These are phyloP conservation scores for Silurus asotus DNA, from an alignment of 2,113 vertebrate genomes.

Conservation along the genomic window DNA sequence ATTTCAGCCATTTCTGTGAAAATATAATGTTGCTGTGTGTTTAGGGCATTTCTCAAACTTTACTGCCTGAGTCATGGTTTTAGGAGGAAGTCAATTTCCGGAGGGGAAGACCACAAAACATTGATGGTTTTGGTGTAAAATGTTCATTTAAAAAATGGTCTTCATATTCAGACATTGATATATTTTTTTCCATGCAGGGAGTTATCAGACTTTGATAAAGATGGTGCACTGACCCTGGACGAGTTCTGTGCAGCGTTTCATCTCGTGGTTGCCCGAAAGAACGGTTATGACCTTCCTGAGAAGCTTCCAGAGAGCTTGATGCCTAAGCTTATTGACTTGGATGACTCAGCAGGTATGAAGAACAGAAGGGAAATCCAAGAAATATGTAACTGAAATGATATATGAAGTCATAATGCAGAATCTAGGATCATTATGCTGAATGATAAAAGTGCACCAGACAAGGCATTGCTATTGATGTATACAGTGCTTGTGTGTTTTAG, in stretches of 20 bases:
- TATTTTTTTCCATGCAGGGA: conserved; percentile 77
- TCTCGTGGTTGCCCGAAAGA: conserved; percentile 96
- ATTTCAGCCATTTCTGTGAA: too few species aligned
- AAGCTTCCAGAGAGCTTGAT: conserved; percentile 98
- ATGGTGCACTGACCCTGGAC: conserved; percentile 94
- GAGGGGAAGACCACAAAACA: background rate
- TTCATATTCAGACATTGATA: background rate
- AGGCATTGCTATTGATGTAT: background rate
- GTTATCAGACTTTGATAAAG: conserved; percentile 98
- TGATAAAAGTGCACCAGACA: background rate
- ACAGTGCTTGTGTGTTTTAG: conserved; percentile 62
- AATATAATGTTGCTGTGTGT: background rate
- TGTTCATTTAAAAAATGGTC: background rate
- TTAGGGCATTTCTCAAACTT: background rate
- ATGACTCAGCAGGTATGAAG: conserved; percentile 89
- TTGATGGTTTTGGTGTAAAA: background rate
- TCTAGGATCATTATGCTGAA: background rate
- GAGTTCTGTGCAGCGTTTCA: conserved; percentile 99
- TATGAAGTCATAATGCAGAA: conserved; percentile 3
- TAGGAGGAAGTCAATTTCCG: conserved; percentile 27
- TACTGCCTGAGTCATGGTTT: conserved; percentile 2
- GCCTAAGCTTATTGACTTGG: conserved; percentile 98
- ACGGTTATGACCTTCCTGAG: conserved; percentile 97
- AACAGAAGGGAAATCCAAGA: conserved; percentile 19
- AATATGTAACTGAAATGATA: background rate